Percentiles rank a stretch among this genome's conserved stretches.
phyloP scores from a whole-genome alignment of 2,113 vertebrate species.

The Passer montanus region DNA sequence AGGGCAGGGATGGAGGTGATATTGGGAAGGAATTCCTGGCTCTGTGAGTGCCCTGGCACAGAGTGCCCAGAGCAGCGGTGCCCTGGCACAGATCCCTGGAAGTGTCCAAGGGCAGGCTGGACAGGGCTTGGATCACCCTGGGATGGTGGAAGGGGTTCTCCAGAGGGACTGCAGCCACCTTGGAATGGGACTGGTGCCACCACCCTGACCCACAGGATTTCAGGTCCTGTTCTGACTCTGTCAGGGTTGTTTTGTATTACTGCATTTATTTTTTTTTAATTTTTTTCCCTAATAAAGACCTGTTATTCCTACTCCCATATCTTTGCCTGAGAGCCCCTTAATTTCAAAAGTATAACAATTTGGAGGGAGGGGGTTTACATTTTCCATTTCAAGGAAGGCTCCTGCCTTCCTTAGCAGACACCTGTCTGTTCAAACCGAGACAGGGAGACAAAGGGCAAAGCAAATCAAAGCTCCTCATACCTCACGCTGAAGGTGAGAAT shows the following conservation, averaged over 20 bases:
- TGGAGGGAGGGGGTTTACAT: background rate
- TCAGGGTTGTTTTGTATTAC: background rate
- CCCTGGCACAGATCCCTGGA: background rate
- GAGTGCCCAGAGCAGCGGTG: too few species aligned
- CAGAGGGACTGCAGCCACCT: background rate
- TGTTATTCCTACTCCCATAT: background rate
- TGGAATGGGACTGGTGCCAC: background rate
- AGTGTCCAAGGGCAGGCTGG: background rate
- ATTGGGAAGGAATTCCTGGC: background rate
- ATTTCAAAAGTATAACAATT: background rate
- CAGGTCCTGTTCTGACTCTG: background rate
- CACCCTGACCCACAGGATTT: background rate
- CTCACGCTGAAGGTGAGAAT: background rate
- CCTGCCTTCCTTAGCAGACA: background rate
- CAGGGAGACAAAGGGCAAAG: background rate
- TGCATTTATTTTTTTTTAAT: background rate
- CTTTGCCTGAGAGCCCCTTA: background rate
- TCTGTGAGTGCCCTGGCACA: fast-evolving
- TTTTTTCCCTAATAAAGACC: background rate
- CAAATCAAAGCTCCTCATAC: background rate
- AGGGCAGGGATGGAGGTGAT: fast-evolving
- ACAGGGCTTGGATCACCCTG: fast-evolving
- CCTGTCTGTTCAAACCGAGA: background rate
- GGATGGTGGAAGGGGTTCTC: fast-evolving
- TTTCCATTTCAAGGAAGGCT: background rate